These are phyloP conservation scores for Tromatobia lineatoria DNA, from an alignment of 2,888 invertebrate genomes.

Conservation along the genomic window DNA sequence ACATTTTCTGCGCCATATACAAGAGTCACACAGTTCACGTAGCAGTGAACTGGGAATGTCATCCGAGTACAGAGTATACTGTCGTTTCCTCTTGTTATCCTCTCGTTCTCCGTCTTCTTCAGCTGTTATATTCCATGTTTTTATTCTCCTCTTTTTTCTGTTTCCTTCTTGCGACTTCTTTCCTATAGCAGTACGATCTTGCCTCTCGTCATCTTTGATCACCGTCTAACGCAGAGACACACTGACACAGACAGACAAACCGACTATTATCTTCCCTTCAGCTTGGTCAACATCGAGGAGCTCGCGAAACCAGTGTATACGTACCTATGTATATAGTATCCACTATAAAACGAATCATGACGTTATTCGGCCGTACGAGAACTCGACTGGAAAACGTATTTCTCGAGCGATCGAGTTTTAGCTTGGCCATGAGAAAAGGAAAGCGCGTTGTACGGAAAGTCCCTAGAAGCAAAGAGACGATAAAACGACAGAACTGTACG, in stretches of 20 bases:
- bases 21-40: conserved; percentile 15
- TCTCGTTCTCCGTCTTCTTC: conserved; percentile 17
- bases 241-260: conserved; percentile 11
- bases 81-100: background rate
- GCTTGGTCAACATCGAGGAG: conserved; percentile 23
- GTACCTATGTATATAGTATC: background rate
- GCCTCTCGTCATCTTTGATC: conserved; percentile 22
- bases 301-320: background rate
- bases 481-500: conserved; percentile 34
- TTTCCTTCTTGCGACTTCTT: background rate
- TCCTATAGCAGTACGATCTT: conserved; percentile 3
- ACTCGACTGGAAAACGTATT: conserved; percentile 67
- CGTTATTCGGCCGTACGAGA: conserved; percentile 46
- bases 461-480: conserved; percentile 11
- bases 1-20: conserved; percentile 18
- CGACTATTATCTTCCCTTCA: conserved; percentile 17
- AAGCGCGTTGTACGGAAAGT: conserved; percentile 12
- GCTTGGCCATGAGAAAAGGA: conserved; percentile 20
- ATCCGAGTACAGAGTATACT: background rate
- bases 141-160: background rate
- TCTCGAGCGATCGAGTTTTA: conserved; percentile 65
- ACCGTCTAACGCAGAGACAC: background rate
- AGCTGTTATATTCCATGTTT: conserved; percentile 9
- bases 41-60: conserved; percentile 45
- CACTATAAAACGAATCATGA: conserved; percentile 59